Percentiles rank a stretch among this genome's conserved stretches.
Evolutionary conservation across 2,113 vertebrate species (phyloP).

Genomic region (Oryzias woworae): DNA sequence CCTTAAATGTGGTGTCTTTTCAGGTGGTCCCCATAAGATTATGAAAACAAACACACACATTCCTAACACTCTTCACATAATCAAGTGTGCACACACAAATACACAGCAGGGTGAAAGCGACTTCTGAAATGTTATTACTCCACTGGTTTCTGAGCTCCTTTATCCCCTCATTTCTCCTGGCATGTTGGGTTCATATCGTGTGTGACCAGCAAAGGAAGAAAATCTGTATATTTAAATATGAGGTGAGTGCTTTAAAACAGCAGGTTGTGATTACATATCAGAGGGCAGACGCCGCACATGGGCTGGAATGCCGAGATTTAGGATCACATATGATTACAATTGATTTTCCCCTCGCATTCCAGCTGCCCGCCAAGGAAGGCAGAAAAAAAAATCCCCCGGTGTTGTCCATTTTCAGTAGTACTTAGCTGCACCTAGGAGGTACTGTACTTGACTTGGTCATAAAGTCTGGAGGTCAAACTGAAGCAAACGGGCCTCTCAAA

Average conservation of each 20-base stretch:
- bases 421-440: neutral
- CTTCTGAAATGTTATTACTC: constrained; percentile 49
- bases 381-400: neutral
- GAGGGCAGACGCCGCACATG: constrained; percentile 17
- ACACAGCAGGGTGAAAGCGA: neutral
- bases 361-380: constrained; percentile 27
- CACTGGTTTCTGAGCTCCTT: constrained; percentile 35
- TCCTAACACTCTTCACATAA: neutral
- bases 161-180: constrained; percentile 45
- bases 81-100: neutral
- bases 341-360: constrained; percentile 37
- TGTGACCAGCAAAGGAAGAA: constrained; percentile 7
- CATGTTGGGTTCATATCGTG: constrained; percentile 21
- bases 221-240: constrained; percentile 55
- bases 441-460: constrained; percentile 5
- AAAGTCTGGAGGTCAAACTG: neutral
- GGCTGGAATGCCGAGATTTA: constrained; percentile 23
- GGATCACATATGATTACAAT: constrained; percentile 57
- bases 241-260: constrained; percentile 51
- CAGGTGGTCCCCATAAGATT: neutral
- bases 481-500: neutral
- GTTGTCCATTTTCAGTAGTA: constrained; percentile 6
- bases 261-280: constrained; percentile 43
- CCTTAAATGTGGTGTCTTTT: neutral
- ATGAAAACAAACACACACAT: neutral